These are phyloP conservation scores for Apomyelois bistriatella DNA, from an alignment of 2,888 invertebrate genomes.

Conservation along the genomic window DNA sequence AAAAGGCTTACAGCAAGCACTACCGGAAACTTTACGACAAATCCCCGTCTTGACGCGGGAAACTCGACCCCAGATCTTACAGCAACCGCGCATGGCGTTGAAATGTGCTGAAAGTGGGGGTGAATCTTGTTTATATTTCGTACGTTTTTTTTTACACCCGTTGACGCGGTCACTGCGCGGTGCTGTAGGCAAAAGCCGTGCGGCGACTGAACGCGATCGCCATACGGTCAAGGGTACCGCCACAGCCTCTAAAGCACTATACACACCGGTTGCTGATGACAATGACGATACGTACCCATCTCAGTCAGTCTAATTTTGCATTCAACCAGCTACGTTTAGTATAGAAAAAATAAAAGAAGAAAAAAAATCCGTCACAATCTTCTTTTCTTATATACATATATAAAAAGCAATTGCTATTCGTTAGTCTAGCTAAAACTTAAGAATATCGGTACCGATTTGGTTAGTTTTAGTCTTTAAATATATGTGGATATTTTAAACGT, in stretches of 20 bases:
- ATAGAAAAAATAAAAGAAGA: too few species aligned
- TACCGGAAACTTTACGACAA: conserved; percentile 8
- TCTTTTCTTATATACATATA: too few species aligned
- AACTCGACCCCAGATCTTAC: conserved; percentile 17
- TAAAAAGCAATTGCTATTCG: too few species aligned
- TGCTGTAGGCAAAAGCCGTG: conserved; percentile 57
- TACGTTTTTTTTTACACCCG: conserved; percentile 25
- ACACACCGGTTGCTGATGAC: conserved; percentile 18
- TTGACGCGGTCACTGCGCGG: conserved; percentile 42
- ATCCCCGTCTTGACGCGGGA: conserved; percentile 14
- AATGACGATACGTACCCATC: not conserved
- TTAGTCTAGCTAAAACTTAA: too few species aligned
- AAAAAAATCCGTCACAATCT: too few species aligned
- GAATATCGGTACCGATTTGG: too few species aligned
- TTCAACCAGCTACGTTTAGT: not conserved
- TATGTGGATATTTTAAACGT: too few species aligned
- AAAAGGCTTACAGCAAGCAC: not conserved
- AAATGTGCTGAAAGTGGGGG: conserved; percentile 36
- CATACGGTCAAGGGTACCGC: conserved; percentile 60
- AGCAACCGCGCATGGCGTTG: conserved; percentile 50
- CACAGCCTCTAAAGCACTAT: conserved; percentile 39
- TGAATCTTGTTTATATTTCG: conserved; percentile 39
- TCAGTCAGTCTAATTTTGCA: not conserved
- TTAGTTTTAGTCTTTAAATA: too few species aligned
- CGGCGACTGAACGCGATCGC: conserved; percentile 56